Evolutionary conservation across 2,888 invertebrate genomes (phyloP), one percentile per base, ranked within the genome.

Genomic region (Drosophila falleni): DNA sequence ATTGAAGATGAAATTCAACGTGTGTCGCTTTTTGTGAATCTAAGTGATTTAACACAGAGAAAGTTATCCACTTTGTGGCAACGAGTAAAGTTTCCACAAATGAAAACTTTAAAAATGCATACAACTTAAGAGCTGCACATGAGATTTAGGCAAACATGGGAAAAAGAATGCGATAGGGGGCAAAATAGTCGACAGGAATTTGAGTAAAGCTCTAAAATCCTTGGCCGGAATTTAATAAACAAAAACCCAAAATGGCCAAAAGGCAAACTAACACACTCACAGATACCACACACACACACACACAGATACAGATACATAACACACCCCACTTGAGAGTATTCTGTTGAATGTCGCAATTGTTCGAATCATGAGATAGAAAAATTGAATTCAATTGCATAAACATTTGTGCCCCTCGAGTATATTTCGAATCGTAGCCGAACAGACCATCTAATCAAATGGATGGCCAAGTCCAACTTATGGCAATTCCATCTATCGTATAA

Each of bases 341-440:
- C 56, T 13, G 56, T 41, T 23, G 63, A 67, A 61, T 72, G 59
- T 60, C 65, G 66, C 60, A 79, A 80, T 72, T 65, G 64, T 59
- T 66, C 47, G 61, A 78, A 55, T 65, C 64, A 68, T 54, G 41
- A 70, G 66, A 69, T 67, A 47, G 71, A 64, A 79, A 87, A 87
- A 83, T 85, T 82, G 71, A 85, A 79, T 80, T 56, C 58, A 79
- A 88, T 74, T 86, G 89, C 78, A 83, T 80, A 86, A 86, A 80
- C 77, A 82, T 88, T 82, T 61, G 58, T 51, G 42, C 33, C 66
- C 73, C 82, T 50, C 47, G 72, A 71, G 75, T 76, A 41, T 54
- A 49, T 67, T 81, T 62, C 46, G 54, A 51, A 46, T 53, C 50
- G 39, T 54, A 51, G 67, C 55, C 47, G 61, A 39, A 37, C 64